Evolutionary conservation across 2,888 invertebrate species (phyloP).

Genomic region (Hipparchia sbordonii): DNA sequence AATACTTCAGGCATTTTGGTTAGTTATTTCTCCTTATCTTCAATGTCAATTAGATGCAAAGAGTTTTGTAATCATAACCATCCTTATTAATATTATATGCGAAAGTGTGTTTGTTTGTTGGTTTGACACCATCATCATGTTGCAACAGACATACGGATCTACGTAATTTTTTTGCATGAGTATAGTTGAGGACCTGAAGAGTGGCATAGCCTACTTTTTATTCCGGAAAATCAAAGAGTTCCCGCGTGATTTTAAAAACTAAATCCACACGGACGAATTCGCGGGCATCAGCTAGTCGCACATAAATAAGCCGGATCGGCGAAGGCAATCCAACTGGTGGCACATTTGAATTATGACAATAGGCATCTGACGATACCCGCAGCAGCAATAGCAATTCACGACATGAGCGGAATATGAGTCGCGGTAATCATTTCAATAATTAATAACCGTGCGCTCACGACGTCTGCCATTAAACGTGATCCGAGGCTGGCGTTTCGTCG

Average conservation of each 20-base stretch:
- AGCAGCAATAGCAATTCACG: conserved; percentile 40
- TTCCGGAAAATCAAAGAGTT: too few species aligned
- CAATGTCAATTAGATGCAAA: neutral
- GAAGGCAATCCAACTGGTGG: conserved; percentile 24
- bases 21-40: neutral
- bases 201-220: too few species aligned
- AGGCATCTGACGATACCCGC: conserved; percentile 35
- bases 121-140: too few species aligned
- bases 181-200: too few species aligned
- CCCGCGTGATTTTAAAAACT: too few species aligned
- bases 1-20: neutral
- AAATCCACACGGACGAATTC: too few species aligned
- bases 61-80: neutral
- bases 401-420: conserved; percentile 59
- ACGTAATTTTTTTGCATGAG: too few species aligned
- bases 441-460: conserved; percentile 75
- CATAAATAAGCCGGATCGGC: conserved; percentile 20
- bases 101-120: too few species aligned
- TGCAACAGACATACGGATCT: too few species aligned
- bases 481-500: conserved; percentile 55
- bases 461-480: conserved; percentile 66
- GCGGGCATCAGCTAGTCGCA: neutral
- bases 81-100: too few species aligned
- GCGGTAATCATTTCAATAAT: conserved; percentile 72
- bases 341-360: conserved; percentile 38